Base-by-base conservation (phyloP, 1,140 invertebrate species). In the Chironomus striatipennis region DNA sequence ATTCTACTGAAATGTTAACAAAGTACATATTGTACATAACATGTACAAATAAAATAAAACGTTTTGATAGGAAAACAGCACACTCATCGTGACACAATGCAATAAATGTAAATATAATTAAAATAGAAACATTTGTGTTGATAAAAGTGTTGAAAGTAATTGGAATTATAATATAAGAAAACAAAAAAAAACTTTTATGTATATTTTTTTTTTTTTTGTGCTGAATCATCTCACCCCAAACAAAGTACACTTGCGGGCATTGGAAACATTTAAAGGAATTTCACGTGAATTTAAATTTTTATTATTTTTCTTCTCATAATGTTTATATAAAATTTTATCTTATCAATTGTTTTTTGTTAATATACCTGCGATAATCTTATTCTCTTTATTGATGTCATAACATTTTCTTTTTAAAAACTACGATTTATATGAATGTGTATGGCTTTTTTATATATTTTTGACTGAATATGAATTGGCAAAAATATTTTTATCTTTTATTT, bases 121-220 rank as follows among this genome's bases (percentile, higher is more conserved):
- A 34, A 34, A 34, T 57, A 57, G 47, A 57, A n/a, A 57, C 47
- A 5, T 5, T 47, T 15, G 47, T n/a, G 47, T 15, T n/a, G n/a
- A n/a, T n/a, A 57, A 57, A 12, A 57, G 47, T 57, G 10, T 57
- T 12, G 15, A n/a, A 57, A 57, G 47, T 57, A 57, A 57, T 57
- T 57, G n/a, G n/a, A n/a, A n/a, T 5, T 57, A 57, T 57, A n/a
- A 34, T 47, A 47, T 47, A 4, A n/a, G 18, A 70, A 70, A 20
- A 70, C 9, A 8, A 10, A 70, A 21, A 9, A n/a, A n/a, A n/a
- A n/a, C n/a, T n/a, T n/a, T n/a, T n/a, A n/a, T n/a, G n/a, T n/a
- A n/a, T n/a, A n/a, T n/a, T n/a, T n/a, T n/a, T 21, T 70, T 70
- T 70, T 57, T 57, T 57, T 57, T 57, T 57, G 2, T 70, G 65